These are phyloP conservation scores for Orientallactaga sibirica DNA, from an alignment of 2,797 vertebrate species.

Conservation along the genomic window DNA sequence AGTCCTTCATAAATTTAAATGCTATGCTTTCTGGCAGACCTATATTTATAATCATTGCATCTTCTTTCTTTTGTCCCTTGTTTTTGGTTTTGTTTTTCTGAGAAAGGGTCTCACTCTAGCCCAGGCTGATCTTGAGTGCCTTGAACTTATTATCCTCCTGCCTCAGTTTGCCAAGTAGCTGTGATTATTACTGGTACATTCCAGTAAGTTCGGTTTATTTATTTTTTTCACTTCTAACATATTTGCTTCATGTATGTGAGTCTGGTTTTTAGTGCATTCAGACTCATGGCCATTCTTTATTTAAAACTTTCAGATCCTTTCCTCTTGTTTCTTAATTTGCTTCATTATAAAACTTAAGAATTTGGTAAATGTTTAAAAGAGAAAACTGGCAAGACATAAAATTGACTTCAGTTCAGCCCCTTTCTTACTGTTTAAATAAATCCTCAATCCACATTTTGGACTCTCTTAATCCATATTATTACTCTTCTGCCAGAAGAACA, in stretches of 20 bases:
- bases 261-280: background rate
- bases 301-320: background rate
- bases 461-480: background rate
- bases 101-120: too few relatives aligned
- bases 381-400: background rate
- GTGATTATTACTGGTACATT: background rate
- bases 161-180: background rate
- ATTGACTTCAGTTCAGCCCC: background rate
- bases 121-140: too few relatives aligned
- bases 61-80: background rate
- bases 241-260: background rate
- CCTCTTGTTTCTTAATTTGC: background rate
- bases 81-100: too few relatives aligned
- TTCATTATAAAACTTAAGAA: constrained; percentile 20
- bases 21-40: background rate
- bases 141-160: background rate
- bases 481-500: background rate
- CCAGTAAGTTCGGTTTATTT: background rate
- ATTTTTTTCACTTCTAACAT: background rate
- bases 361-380: constrained; percentile 4
- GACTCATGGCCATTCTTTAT: background rate
- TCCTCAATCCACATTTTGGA: constrained; percentile 5
- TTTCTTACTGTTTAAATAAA: background rate
- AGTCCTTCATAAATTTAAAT: background rate
- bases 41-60: background rate